Evolutionary conservation across 1,140 invertebrate species (phyloP), one percentile per base, ranked within the genome.

Genomic region (Drosophila tropicalis): DNA sequence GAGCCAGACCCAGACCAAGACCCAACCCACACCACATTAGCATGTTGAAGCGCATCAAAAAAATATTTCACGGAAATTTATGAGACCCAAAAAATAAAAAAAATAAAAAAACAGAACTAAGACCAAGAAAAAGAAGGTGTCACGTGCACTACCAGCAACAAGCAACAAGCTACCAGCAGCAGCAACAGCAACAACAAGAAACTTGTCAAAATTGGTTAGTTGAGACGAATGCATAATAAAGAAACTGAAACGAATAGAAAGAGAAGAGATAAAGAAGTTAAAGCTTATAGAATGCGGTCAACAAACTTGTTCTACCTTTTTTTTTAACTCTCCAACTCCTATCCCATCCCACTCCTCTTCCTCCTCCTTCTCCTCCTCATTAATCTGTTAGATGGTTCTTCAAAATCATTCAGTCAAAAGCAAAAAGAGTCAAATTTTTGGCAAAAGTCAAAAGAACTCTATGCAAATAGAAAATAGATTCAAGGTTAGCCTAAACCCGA

Each of bases 61-160:
- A 86, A 89, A 86, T 71, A 78, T 89, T 89, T 83, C 77, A 81
- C 79, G 83, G 84, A 84, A 89, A 89, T 90, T 89, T 89, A 89
- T 90, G 80, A 75, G 41, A 68, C 68, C 67, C 44, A 41, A 9
- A 44, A 40, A 74, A 47, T 9, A 47, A 17, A 7, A 47, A 67
- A 58, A 57, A 58, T 54, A 71, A 74, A 63, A 81, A 65, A 62
- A 67, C 67, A 39, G n/a, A 61, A 61, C 47, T 9, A 40, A 56
- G 7, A 54, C 47, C 17, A 40, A 56, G 7, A 54, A 41, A 67
- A 39, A 70, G 65, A 89, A 89, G 77, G 84, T 89, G 84, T 89
- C 84, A 89, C 84, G 84, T 89, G 84, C 84, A 75, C 54, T 67
- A 47, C 29, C 54, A 58, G 41, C 63, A 66, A 62, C 72, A 70